phyloP scores from a whole-genome alignment of 2,797 vertebrate species.

The Toxotes lorentzi region DNA sequence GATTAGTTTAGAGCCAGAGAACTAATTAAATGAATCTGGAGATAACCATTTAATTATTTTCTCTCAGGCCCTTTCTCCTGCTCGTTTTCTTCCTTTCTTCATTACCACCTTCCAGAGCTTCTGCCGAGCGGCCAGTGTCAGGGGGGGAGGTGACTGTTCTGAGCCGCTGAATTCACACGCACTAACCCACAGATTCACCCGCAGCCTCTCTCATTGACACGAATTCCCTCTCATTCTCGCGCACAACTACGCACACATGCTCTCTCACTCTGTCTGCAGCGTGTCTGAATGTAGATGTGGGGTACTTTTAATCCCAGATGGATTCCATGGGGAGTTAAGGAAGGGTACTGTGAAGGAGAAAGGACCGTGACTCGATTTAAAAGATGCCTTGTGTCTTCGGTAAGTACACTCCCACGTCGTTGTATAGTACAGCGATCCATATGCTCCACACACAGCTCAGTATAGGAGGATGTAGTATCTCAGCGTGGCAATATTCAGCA shows the following conservation, averaged over 20 bases:
- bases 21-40: conserved; percentile 80
- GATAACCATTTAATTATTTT: conserved; percentile 81
- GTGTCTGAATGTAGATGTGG: conserved; percentile 60
- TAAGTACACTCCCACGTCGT: conserved; percentile 23
- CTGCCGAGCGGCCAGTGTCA: conserved; percentile 30
- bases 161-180: conserved; percentile 22
- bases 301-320: conserved; percentile 63
- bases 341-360: conserved; percentile 69
- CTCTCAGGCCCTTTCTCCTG: conserved; percentile 41
- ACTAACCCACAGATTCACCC: conserved; percentile 22
- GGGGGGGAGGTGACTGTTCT: conserved; percentile 41
- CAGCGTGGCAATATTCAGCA: not conserved
- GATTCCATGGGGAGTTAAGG: conserved; percentile 52
- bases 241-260: conserved; percentile 1
- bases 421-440: conserved; percentile 38
- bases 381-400: conserved; percentile 36
- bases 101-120: conserved; percentile 44
- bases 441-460: conserved; percentile 21
- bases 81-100: conserved; percentile 66
- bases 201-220: conserved; percentile 14
- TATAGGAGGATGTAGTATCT: conserved; percentile 17
- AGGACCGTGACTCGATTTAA: conserved; percentile 64
- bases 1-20: conserved; percentile 77
- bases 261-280: conserved; percentile 25
- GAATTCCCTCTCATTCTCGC: not conserved